Evolutionary conservation across 2,113 vertebrate species (phyloP).

Genomic region (Puma concolor): DNA sequence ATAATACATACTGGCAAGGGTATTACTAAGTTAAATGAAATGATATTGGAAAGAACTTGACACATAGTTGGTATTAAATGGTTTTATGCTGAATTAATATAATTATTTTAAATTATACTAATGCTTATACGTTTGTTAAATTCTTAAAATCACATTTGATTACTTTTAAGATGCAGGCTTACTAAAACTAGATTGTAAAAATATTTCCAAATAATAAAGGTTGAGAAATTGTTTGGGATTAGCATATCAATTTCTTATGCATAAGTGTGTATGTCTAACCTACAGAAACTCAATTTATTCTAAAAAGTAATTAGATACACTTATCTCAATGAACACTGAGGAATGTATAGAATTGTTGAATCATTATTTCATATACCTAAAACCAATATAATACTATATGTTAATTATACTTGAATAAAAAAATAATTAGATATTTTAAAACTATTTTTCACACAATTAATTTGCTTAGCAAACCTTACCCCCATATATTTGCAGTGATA

Average conservation of each 20-base stretch:
- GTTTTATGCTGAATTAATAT: background rate
- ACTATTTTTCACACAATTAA: background rate
- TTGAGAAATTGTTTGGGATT: conserved; percentile 8
- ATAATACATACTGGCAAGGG: background rate
- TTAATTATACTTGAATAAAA: background rate
- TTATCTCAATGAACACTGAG: background rate
- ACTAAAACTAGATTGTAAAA: background rate
- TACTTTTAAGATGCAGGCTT: background rate
- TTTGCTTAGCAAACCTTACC: background rate
- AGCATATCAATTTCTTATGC: conserved; percentile 19
- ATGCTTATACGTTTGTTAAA: background rate
- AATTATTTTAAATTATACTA: conserved; percentile 11
- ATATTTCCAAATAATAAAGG: conserved; percentile 3
- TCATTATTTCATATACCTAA: background rate
- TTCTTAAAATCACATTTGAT: background rate
- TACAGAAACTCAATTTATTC: conserved; percentile 10
- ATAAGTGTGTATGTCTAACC: background rate
- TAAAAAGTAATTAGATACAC: background rate
- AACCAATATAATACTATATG: background rate
- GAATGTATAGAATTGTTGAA: background rate
- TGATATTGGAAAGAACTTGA: background rate
- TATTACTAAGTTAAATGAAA: conserved; percentile 5
- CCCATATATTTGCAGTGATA: background rate
- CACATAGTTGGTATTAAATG: background rate
- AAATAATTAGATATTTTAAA: background rate